Conservation (phyloP, 2,113 vertebrate genomes). For the Crotophaga sulcirostris region DNA sequence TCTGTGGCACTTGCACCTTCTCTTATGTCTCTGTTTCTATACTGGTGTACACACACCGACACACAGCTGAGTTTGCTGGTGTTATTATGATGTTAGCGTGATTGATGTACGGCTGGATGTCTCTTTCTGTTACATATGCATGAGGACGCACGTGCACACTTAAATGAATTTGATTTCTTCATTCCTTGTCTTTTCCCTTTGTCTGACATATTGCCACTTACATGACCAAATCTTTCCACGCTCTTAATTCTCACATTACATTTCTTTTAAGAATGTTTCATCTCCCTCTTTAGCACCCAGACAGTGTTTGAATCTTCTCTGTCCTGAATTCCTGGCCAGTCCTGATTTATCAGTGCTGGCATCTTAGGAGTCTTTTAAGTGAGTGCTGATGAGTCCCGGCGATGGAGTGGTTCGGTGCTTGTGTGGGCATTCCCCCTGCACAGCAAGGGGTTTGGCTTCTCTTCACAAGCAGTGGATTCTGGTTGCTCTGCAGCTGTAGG, state of each 20-base stretch:
- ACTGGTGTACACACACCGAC: neutral
- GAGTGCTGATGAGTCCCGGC: neutral
- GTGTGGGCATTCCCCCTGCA: fast-evolving
- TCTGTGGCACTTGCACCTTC: neutral
- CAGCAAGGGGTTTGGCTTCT: neutral
- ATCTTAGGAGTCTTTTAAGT: neutral
- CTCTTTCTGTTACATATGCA: neutral
- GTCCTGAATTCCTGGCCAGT: neutral
- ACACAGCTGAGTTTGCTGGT: neutral
- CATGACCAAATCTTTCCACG: neutral
- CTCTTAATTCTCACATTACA: neutral
- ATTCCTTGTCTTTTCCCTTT: conserved; percentile 18
- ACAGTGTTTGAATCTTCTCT: neutral
- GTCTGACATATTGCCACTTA: neutral
- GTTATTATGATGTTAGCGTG: neutral
- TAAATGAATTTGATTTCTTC: neutral
- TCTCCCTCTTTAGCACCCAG: neutral
- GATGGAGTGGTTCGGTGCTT: no score
- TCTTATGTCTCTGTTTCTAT: neutral
- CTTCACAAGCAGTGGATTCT: neutral
- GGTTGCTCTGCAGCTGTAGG: neutral
- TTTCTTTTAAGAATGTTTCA: neutral
- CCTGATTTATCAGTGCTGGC: neutral
- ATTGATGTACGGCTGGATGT: conserved; percentile 9
- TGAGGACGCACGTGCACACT: neutral